These are phyloP conservation scores for Pluvialis apricaria DNA, from an alignment of 2,113 vertebrate species.

Conservation along the genomic window DNA sequence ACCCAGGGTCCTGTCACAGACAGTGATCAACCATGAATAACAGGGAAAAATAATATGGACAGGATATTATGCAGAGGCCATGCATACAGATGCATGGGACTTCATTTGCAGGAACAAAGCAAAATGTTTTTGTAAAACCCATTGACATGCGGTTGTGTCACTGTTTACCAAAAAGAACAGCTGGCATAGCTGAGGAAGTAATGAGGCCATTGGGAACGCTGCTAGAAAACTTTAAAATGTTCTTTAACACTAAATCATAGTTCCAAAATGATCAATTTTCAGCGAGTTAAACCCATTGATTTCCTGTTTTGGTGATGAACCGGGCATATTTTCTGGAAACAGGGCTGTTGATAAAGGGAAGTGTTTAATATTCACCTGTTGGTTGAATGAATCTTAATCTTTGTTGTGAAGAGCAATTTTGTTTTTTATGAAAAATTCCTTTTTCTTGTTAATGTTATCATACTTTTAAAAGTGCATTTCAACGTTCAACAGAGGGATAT, in stretches of 20 bases:
- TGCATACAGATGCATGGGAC: neutral
- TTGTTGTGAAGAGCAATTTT: neutral
- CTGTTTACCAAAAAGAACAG: constrained; percentile 4
- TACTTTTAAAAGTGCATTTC: neutral
- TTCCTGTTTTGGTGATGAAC: neutral
- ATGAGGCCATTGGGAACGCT: neutral
- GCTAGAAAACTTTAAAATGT: neutral
- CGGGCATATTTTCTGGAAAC: neutral
- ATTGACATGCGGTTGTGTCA: neutral
- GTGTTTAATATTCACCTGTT: neutral
- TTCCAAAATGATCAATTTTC: neutral
- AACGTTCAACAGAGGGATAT: neutral
- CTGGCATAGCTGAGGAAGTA: constrained; percentile 16
- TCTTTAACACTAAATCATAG: neutral
- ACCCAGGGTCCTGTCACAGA: neutral
- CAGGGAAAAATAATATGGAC: neutral
- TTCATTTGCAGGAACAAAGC: neutral
- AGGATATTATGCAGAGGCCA: neutral
- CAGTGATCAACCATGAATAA: neutral
- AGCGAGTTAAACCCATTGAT: neutral
- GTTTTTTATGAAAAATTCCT: neutral
- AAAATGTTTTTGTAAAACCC: neutral
- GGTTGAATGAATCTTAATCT: neutral
- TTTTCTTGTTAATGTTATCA: neutral
- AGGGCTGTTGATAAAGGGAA: neutral